These are phyloP conservation scores for Chromis chromis DNA, from an alignment of 2,797 vertebrate species.

Conservation along the genomic window DNA sequence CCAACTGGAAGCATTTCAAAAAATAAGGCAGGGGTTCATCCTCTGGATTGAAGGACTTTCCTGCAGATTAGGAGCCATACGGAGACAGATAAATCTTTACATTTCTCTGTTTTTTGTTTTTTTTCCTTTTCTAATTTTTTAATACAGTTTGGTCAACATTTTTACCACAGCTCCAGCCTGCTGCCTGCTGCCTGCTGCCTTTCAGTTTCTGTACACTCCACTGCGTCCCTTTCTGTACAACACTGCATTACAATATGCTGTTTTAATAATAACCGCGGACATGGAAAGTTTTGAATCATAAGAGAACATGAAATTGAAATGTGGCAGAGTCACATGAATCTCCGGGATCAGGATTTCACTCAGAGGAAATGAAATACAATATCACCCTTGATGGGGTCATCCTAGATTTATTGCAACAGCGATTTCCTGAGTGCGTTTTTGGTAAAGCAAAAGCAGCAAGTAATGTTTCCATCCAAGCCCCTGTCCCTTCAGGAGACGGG, in stretches of 20 bases:
- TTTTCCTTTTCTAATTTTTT: constrained; percentile 23
- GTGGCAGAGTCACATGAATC: constrained; percentile 67
- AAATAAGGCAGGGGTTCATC: constrained; percentile 69
- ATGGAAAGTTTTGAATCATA: constrained; percentile 69
- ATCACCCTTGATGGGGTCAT: constrained; percentile 75
- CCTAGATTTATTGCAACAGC: constrained; percentile 81
- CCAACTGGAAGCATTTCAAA: constrained; percentile 69
- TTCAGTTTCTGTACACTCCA: not conserved
- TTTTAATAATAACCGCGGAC: constrained; percentile 66
- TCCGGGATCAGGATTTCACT: constrained; percentile 75
- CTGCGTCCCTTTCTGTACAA: constrained; percentile 28
- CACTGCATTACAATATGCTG: constrained; percentile 41
- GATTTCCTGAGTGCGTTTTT: constrained; percentile 78
- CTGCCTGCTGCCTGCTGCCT: constrained; percentile 4
- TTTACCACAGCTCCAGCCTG: constrained; percentile 17
- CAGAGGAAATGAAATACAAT: constrained; percentile 80
- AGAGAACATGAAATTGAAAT: constrained; percentile 73
- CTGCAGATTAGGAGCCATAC: constrained; percentile 37
- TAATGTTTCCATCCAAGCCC: constrained; percentile 55
- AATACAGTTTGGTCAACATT: constrained; percentile 39
- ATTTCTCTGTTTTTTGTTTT: constrained; percentile 23
- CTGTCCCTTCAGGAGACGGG: constrained; percentile 29
- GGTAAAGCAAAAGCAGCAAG: constrained; percentile 67
- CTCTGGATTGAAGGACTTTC: constrained; percentile 65
- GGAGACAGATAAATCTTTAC: constrained; percentile 48